A percentile compares a stretch with the other conserved stretches of the same genome.
Evolutionary conservation across 2,113 vertebrate genomes (phyloP).

Genomic region (Catharus fuscescens): DNA sequence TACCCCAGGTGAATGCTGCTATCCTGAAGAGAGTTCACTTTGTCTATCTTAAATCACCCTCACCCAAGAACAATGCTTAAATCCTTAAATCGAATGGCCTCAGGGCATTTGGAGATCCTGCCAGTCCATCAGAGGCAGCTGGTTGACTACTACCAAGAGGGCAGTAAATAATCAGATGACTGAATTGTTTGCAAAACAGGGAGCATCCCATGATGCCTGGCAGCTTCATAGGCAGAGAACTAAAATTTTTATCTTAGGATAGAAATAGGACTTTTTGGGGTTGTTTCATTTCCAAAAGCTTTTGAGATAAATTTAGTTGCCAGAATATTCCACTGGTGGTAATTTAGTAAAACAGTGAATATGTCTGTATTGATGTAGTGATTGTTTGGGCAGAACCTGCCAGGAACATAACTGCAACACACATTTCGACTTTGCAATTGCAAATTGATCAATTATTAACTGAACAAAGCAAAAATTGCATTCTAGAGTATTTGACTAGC

Average conservation of each 20-base stretch:
- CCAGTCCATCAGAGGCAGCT: neutral
- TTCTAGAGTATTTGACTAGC: neutral
- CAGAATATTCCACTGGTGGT: neutral
- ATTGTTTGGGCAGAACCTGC: neutral
- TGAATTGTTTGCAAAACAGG: neutral
- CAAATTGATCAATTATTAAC: neutral
- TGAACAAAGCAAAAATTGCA: neutral
- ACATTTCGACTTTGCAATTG: neutral
- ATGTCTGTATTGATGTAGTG: neutral
- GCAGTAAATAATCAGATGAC: neutral
- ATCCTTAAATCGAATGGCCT: neutral
- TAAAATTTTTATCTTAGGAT: neutral
- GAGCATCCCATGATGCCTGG: neutral
- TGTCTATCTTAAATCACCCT: fast-evolving
- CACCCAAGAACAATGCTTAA: neutral
- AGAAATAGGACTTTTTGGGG: neutral
- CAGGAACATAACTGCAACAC: neutral
- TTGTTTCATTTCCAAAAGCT: neutral
- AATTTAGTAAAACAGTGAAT: neutral
- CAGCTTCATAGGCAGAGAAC: neutral
- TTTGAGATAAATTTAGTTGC: neutral
- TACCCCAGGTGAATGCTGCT: neutral
- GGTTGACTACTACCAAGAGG: neutral
- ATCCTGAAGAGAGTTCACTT: neutral
- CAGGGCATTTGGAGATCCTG: neutral